Evolutionary conservation across 2,113 vertebrate genomes (phyloP), one percentile per base, ranked within the genome.

Genomic region (Lophotis ruficrista): DNA sequence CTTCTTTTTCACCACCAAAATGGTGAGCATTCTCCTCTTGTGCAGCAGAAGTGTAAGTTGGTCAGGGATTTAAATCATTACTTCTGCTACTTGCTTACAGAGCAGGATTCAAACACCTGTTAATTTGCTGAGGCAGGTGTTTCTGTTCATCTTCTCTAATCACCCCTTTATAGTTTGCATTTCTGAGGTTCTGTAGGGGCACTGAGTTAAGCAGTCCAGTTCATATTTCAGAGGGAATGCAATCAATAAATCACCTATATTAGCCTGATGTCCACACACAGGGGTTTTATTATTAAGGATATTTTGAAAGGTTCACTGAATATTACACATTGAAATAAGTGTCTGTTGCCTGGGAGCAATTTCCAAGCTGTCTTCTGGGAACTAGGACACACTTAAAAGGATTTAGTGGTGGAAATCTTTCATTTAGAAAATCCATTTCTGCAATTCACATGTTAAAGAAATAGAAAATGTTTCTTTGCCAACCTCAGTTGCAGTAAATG

Each of bases 321-420:
- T 98, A 98, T 97, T 97, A 93, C 91, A 96, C 90, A 98, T 96
- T 93, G 89, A 97, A 98, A 97, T 97, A 96, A 96, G 92, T 94
- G 88, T 89, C 96, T 97, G 62, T 90, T 97, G 76, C 90, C 95
- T 96, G 31, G 12, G 90, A 98, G 93, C 96, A 98, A 97, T 98
- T 98, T 97, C 60, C 61, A 96, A 94, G 83, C 79, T 97, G 95
- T 97, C 96, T 97, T 92, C 85, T 94, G 96, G 94, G 95, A 98
- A 96, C 87, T 65, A 97, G 96, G 93, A 96, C 85, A 98, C 72
- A 97, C 92, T 97, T 98, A 96, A 98, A 97, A 98, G 93, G 91
- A 97, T 98, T 98, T 97, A 97, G 75, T 91, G 89, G 80, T 96
- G 86, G 90, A 97, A 97, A 97, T 96, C 81, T 96, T 97, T 98